These are phyloP conservation scores for Strigops habroptila DNA, from an alignment of 2,113 vertebrate genomes.

Conservation along the genomic window DNA sequence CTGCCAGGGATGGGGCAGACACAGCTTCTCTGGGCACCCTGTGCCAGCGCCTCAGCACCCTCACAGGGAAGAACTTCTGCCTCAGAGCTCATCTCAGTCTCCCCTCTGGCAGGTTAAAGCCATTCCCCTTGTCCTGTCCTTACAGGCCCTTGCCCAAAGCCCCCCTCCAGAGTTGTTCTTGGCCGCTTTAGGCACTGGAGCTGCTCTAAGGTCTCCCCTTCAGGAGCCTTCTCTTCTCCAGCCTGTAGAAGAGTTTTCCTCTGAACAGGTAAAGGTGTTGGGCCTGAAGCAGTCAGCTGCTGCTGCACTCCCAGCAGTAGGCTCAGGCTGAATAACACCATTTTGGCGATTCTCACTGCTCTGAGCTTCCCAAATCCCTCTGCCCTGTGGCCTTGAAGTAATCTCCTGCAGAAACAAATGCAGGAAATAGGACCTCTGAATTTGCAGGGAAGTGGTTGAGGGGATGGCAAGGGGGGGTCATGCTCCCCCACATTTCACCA, in stretches of 20 bases:
- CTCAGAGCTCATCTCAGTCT: not conserved
- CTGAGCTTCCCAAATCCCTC: not conserved
- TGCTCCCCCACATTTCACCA: not conserved
- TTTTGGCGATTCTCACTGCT: not conserved
- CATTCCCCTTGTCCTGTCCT: not conserved
- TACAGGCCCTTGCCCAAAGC: not conserved
- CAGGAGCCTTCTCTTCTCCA: not conserved
- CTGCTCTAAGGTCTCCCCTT: not conserved
- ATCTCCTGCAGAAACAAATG: not conserved
- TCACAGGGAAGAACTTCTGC: too few relatives aligned
- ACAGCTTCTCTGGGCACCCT: too few relatives aligned
- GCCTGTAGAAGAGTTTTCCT: not conserved
- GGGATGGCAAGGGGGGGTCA: rapidly evolving
- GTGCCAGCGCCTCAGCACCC: too few relatives aligned
- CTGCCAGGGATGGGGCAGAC: too few relatives aligned
- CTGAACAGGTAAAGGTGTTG: not conserved
- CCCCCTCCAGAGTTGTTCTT: not conserved
- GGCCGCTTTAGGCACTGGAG: not conserved
- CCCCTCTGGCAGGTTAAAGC: not conserved
- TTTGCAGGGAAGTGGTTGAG: not conserved
- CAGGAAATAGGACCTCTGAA: not conserved
- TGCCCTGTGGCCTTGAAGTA: not conserved
- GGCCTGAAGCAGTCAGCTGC: not conserved
- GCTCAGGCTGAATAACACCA: not conserved
- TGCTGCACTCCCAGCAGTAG: not conserved